Evolutionary conservation across 2,888 invertebrate species (phyloP), one percentile per base, ranked within the genome.

Genomic region (Adela reaumurella): DNA sequence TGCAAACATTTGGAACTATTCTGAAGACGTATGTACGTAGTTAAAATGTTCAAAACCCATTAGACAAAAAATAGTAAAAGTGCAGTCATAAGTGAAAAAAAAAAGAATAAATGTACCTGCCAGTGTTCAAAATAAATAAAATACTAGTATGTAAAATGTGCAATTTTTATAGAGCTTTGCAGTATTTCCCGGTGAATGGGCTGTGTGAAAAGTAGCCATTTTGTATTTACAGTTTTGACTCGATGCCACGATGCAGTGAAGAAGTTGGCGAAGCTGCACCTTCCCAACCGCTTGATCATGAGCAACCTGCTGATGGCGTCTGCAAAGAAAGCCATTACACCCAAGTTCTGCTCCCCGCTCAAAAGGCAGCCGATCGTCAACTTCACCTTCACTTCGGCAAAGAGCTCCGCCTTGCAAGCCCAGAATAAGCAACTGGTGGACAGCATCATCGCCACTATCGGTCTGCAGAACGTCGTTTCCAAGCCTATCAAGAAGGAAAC

Each of bases 371-470:
- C 60, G 1, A 52, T 60, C 2, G 59, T 70, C 16, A 68, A 74
- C 51, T 76, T 74, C 57, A 62, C 67, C 54, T 76, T 71, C 55
- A 73, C 74, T 11, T 69, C 66, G 54, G 54, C 56, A 3, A 59
- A 56, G 46, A 59, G 56, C 1, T 52, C 60, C 5, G 58, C 62
- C 1, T 53, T 61, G 17, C 57, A 58, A 2, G 62, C 67, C 50
- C 70, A 70, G 51, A 76, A 76, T 57, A 74, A 70, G 58, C 67
- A 68, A 54, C 63, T 77, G 2, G 59, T 78, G 35, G 70, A 76
- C 51, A 67, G 66, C 54, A 67, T 78, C 52, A 62, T 74, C 29
- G 56, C 67, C 11, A 62, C 68, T 1, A 56, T 77, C 19, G 68
- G 69, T 8, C 54, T 76, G 43, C 67, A 69, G 28, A 66, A 69